Evolutionary conservation across 2,797 vertebrate genomes (phyloP).

Genomic region (Gadopsis bispinosus): DNA sequence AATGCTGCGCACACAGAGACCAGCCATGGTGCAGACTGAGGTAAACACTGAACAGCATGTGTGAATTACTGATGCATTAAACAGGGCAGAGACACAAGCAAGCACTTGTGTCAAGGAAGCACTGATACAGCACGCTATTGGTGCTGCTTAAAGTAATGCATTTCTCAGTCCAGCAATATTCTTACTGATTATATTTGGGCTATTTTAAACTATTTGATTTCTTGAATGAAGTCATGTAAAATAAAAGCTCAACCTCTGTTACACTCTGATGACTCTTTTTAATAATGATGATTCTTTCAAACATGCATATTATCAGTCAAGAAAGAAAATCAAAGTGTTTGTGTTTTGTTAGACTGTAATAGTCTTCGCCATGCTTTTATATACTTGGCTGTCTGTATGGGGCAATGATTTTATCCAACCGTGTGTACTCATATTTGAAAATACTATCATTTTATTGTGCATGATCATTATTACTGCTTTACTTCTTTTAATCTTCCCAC

Average conservation of each 20-base stretch:
- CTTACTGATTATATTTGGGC: neutral
- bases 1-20: slow-evolving; percentile 98
- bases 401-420: too few species aligned
- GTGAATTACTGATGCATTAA: neutral
- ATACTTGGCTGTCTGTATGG: too few species aligned
- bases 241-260: neutral
- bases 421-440: neutral
- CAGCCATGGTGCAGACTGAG: slow-evolving; percentile 99
- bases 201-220: neutral
- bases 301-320: neutral
- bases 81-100: neutral
- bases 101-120: neutral
- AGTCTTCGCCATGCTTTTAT: neutral
- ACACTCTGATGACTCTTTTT: neutral
- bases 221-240: neutral
- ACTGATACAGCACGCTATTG: neutral
- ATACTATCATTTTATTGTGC: neutral
- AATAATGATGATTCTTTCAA: neutral
- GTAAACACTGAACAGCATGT: slow-evolving; percentile 73
- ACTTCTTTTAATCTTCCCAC: neutral
- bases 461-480: neutral
- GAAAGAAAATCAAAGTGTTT: neutral
- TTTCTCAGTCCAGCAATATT: neutral
- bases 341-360: neutral
- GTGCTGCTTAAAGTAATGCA: neutral